Base-by-base conservation (phyloP, 2,888 invertebrate genomes). In the Aphodius sticticus region DNA sequence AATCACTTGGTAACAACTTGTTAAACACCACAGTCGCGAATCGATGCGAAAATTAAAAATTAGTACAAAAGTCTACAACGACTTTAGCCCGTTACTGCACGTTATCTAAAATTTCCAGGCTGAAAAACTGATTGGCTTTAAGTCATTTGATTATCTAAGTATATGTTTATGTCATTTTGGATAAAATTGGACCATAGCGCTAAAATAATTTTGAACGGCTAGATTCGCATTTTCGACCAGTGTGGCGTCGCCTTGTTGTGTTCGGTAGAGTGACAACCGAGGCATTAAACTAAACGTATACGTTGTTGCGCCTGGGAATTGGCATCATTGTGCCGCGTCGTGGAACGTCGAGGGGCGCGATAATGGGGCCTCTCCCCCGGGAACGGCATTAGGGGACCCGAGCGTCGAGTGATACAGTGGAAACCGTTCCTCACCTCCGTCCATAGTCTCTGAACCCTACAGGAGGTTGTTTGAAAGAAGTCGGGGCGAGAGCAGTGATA, bases 221-320 rank as follows among this genome's bases (percentile, higher is more conserved):
- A 1, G 26, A 26, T 26, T 26, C 26, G 26, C 26, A 26, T 1
- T 26, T 26, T 26, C 26, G 3, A 3, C 26, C 26, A 26, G 2
- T 26, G 26, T 26, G 26, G 26, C 26, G 70, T 26, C 35, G 74
- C 37, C 37, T 36, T 36, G 35, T 74, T 74, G 74, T 74, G 16
- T 74, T 36, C 36, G 9, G 36, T 7, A 35, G 84, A 87, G 87
- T 87, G 88, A 87, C 87, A 88, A 88, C 86, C 87, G 86, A 87
- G 84, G 87, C 87, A 87, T 88, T 87, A 88, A 88, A 88, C 87
- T 87, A 87, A 88, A 88, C 87, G 87, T 88, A 88, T 88, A 86
- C 87, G 87, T 87, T 87, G 88, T 87, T 86, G 87, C 88, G 86
- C 86, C 84, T 83, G 88, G 88, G 87, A 87, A 88, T 88, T 88